Base-by-base conservation (phyloP, 2,113 vertebrate species). In the Copsychus sechellarum region DNA sequence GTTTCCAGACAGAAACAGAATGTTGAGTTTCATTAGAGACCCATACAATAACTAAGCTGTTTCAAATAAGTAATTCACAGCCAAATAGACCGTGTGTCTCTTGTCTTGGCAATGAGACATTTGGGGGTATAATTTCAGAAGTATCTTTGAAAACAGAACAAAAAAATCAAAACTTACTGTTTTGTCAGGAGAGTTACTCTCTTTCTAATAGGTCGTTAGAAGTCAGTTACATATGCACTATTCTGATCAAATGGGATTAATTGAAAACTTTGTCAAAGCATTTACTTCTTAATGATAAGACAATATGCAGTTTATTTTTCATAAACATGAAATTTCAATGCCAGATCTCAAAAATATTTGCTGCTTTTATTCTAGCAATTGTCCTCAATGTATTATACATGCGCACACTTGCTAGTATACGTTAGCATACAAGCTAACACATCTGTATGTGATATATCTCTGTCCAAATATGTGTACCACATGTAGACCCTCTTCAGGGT, bases 11-110 rank as follows among this genome's bases (percentile, higher is more conserved):
- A 82, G 40, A 50, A 95, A 67, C 21, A 94, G 58, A 90, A 93
- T 67, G 28, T 23, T 94, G 61, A 61, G 23, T 81, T 97, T 93
- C 96, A 85, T 95, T 84, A 89, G 91, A 95, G 83, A 93, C 66
- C 21, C 16, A 80, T 86, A 70, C 14, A 79, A 57, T 62, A 92
- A 86, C 66, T 66, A 90, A 69, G 8, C 36, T 50, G 25, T 64
- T 96, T 88, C 77, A 95, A 83, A 81, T 31, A 92, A 80, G 85
- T 67, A 86, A 86, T 72, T 92, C 57, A 85, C 70, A 87, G 47
- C 28, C 28, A 96, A 95, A 97, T 85, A 87, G 50, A 80, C 83
- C 1, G 0, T 80, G 69, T 76, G 12, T 64, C 84, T 97, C 82
- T 81, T 76, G 20, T 57, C 47, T 92, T 85, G 24, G 9, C 40